phyloP scores from a whole-genome alignment of 2,797 vertebrate genomes.

The Epinephelus malabaricus region DNA sequence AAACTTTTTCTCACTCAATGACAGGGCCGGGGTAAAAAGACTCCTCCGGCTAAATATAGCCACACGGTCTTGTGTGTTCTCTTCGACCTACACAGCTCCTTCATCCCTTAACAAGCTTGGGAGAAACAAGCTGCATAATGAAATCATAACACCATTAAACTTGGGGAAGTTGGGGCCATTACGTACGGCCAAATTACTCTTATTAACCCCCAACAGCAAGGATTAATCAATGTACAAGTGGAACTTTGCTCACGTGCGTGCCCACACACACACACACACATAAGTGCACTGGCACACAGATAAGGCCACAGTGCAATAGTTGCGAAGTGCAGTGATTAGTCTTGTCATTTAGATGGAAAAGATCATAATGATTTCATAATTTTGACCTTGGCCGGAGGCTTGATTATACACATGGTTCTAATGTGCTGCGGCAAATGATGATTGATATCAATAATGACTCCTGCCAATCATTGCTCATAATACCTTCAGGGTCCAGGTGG shows the following conservation, averaged over 20 bases:
- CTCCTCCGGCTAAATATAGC: slow-evolving; percentile 74
- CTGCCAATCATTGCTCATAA: slow-evolving; percentile 75
- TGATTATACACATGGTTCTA: slow-evolving; percentile 77
- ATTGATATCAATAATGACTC: slow-evolving; percentile 79
- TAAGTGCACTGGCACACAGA: background rate
- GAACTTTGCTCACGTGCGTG: slow-evolving; percentile 47
- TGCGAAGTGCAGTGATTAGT: slow-evolving; percentile 68
- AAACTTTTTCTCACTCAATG: slow-evolving; percentile 67
- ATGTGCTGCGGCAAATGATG: slow-evolving; percentile 78
- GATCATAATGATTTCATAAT: slow-evolving; percentile 74
- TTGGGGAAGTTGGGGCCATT: slow-evolving; percentile 63
- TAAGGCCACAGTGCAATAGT: slow-evolving; percentile 41
- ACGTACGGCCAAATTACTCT: slow-evolving; percentile 66
- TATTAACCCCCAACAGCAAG: slow-evolving; percentile 78
- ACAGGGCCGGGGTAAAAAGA: slow-evolving; percentile 51
- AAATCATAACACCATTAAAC: slow-evolving; percentile 70
- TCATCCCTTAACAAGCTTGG: slow-evolving; percentile 71
- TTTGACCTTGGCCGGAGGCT: slow-evolving; percentile 82
- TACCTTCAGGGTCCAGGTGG: slow-evolving; percentile 68
- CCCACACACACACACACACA: slow-evolving; percentile 32
- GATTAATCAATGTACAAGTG: slow-evolving; percentile 76
- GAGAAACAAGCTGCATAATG: slow-evolving; percentile 73
- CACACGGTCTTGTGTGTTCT: slow-evolving; percentile 47
- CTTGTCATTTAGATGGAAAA: slow-evolving; percentile 73
- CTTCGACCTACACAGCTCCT: slow-evolving; percentile 73